Evolutionary conservation across 1,140 invertebrate species (phyloP).

Genomic region (Eumaeus atala): DNA sequence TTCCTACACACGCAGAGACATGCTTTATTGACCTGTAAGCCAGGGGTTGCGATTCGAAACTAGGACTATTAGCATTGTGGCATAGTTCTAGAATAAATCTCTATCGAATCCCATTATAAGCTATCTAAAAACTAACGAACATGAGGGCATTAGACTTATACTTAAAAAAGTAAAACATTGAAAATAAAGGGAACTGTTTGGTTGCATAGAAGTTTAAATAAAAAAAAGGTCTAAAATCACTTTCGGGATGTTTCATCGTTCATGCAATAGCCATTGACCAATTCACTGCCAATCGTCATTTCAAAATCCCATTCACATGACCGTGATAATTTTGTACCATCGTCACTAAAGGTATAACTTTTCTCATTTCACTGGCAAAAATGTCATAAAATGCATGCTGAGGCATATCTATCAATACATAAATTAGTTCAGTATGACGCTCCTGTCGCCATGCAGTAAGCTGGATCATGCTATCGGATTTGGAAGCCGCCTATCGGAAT

Average conservation of each 20-base stretch:
- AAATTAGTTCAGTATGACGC: slow-evolving; percentile 59
- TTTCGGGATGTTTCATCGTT: slow-evolving; percentile 51
- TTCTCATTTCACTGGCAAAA: slow-evolving; percentile 31
- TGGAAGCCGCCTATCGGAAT: slow-evolving; percentile 40
- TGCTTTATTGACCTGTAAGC: slow-evolving; percentile 2
- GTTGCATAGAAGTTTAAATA: slow-evolving; percentile 15
- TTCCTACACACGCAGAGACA: slow-evolving; percentile 41
- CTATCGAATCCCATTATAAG: slow-evolving; percentile 15
- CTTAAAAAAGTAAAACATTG: slow-evolving; percentile 25
- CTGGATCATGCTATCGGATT: slow-evolving; percentile 64
- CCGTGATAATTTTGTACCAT: no score
- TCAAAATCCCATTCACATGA: slow-evolving; percentile 18
- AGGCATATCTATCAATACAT: slow-evolving; percentile 66
- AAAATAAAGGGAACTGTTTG: slow-evolving; percentile 28
- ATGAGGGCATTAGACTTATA: slow-evolving; percentile 25
- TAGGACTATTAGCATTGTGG: slow-evolving; percentile 8
- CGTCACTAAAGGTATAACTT: no score
- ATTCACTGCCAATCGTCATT: slow-evolving; percentile 17
- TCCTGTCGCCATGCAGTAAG: slow-evolving; percentile 69
- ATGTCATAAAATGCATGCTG: slow-evolving; percentile 62
- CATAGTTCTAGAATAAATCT: slow-evolving; percentile 11
- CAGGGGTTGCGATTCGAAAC: background rate
- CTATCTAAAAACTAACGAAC: slow-evolving; percentile 13
- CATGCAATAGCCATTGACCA: slow-evolving; percentile 56
- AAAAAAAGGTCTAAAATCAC: slow-evolving; percentile 42